Evolutionary conservation across 2,888 invertebrate species (phyloP).

Genomic region (Lymantria dispar): DNA sequence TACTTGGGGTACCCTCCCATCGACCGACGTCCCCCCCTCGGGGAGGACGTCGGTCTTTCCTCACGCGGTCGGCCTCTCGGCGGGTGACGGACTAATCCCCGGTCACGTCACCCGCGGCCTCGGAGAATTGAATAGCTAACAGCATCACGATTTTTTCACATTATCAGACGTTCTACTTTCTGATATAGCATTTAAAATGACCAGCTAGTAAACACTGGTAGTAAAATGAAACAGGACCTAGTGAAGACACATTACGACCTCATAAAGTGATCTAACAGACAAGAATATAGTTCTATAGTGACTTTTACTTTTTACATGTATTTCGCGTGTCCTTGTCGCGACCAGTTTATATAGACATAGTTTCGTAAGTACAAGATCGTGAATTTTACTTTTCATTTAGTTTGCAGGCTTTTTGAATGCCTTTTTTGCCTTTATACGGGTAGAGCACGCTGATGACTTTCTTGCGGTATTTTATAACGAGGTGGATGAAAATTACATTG

Average conservation of each 20-base stretch:
- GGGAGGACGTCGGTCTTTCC: too few species aligned
- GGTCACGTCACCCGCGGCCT: too few species aligned
- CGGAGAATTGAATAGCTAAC: too few species aligned
- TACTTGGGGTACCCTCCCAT: too few species aligned
- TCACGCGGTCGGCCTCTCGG: too few species aligned
- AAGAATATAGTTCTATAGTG: slow-evolving; percentile 51
- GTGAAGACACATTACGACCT: slow-evolving; percentile 51
- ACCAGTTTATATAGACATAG: slow-evolving; percentile 21
- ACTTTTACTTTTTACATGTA: slow-evolving; percentile 60
- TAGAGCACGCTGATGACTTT: too few species aligned
- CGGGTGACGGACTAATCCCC: too few species aligned
- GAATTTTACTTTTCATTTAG: slow-evolving; percentile 22
- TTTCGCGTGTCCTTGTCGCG: slow-evolving; percentile 40
- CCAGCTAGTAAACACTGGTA: slow-evolving; percentile 26
- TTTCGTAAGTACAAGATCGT: slow-evolving; percentile 10
- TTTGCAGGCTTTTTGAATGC: background rate
- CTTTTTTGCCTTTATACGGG: background rate
- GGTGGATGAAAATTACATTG: too few species aligned
- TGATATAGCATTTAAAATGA: slow-evolving; percentile 29
- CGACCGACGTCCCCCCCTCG: too few species aligned
- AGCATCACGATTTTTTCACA: background rate
- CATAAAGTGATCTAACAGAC: slow-evolving; percentile 66
- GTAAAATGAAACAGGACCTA: slow-evolving; percentile 47
- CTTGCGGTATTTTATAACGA: too few species aligned
- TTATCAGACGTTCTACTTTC: background rate